Evolutionary conservation across 2,113 vertebrate species (phyloP), one percentile per base, ranked within the genome.

Genomic region (Apteryx owenii): DNA sequence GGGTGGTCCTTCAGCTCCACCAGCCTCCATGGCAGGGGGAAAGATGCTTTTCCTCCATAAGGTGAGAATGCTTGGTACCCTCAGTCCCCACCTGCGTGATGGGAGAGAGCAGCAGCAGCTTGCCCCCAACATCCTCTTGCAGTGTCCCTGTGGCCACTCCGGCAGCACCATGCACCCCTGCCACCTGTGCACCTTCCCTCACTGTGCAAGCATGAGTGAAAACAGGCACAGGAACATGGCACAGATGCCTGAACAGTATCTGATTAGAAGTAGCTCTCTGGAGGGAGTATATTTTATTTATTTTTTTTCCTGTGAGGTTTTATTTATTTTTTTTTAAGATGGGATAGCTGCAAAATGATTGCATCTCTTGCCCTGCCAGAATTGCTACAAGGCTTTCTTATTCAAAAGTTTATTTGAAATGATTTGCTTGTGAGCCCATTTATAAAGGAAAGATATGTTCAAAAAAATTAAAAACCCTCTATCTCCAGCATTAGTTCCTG

Each of bases 391-490:
- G 68, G 50, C 11, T 91, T 90, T 86, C 76, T 79, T 91, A 78
- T 46, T 94, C 21, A 81, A 73, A 95, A 93, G 90, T 87, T 96
- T 96, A 95, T 91, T 97, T 65, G 89, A 96, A 76, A 90, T 88
- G 50, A 92, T 76, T 66, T 56, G 78, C 36, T 91, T 68, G 61
- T 22, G 15, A 94, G 51, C 31, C 85, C 25, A 29, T 40, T 85
- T 86, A 64, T 76, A 50, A 85, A 84, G n/a, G 50, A 90, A 51
- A 25, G 65, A 42, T 70, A 31, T 0, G 82, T 29, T 83, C 22
- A 84, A 26, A 20, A 92, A 58, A 64, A 38, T 9, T 5, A 25
- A 14, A 89, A 91, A 75, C 69, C 64, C 44, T 38, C 46, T 38
- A 28, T 29, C 73, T 31, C 40, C 44, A 69, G 25, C 36, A 33